A percentile compares a stretch with the other conserved stretches of the same genome.
Conservation (phyloP, 1,140 invertebrate genomes). For the Probaryconus sp. region DNA sequence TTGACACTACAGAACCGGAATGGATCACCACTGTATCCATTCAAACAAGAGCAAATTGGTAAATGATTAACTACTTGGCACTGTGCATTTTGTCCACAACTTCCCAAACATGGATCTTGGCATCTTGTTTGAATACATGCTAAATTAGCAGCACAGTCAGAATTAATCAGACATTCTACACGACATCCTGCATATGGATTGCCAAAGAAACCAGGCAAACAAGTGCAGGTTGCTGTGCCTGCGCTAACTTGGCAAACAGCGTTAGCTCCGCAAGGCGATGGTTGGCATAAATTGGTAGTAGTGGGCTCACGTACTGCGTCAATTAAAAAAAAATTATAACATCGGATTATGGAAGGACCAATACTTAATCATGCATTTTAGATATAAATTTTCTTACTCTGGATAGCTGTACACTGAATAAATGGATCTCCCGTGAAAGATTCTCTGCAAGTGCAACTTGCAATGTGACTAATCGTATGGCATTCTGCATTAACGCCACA, state of each 20-base stretch:
- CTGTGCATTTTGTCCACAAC: slow-evolving; percentile 85
- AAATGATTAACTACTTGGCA: slow-evolving; percentile 86
- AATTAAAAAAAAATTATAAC: slow-evolving; percentile 1
- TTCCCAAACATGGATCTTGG: slow-evolving; percentile 85
- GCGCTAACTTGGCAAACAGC: slow-evolving; percentile 84
- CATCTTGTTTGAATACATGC: slow-evolving; percentile 85
- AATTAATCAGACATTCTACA: slow-evolving; percentile 84
- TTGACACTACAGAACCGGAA: slow-evolving; percentile 80
- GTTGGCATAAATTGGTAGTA: slow-evolving; percentile 79
- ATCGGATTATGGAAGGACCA: too few relatives aligned
- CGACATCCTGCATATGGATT: slow-evolving; percentile 87
- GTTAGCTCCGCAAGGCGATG: slow-evolving; percentile 86
- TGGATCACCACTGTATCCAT: slow-evolving; percentile 85
- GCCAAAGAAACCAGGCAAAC: slow-evolving; percentile 84
- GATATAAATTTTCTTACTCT: slow-evolving; percentile 76
- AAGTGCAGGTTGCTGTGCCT: slow-evolving; percentile 84
- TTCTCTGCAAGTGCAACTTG: slow-evolving; percentile 82
- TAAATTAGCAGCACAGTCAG: slow-evolving; percentile 84
- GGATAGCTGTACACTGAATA: slow-evolving; percentile 78
- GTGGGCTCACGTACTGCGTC: slow-evolving; percentile 26
- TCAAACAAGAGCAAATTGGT: slow-evolving; percentile 84
- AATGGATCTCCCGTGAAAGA: slow-evolving; percentile 87
- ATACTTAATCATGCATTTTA: too few relatives aligned
- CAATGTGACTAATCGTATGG: slow-evolving; percentile 81
- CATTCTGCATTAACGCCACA: slow-evolving; percentile 82